A percentile compares a stretch with the other conserved stretches of the same genome.
phyloP scores from a whole-genome alignment of 2,797 vertebrate genomes.

The Aselliscus stoliczkanus region DNA sequence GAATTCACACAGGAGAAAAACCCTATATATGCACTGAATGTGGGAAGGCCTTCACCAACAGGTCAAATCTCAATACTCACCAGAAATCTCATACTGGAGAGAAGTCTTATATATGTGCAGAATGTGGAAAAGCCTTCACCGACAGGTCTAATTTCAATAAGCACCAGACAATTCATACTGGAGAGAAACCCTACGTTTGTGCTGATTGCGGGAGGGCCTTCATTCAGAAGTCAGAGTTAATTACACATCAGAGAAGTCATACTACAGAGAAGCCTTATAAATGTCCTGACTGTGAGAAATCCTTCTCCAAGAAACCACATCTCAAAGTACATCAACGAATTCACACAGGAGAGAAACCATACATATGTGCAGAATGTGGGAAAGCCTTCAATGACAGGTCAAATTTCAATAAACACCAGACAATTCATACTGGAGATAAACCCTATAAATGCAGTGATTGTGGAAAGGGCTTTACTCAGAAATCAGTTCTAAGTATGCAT shows the following conservation, averaged over 20 bases:
- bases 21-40: slow-evolving; percentile 66
- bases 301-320: slow-evolving; percentile 72
- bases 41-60: slow-evolving; percentile 74
- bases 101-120: slow-evolving; percentile 73
- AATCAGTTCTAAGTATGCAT: slow-evolving; percentile 75
- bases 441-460: slow-evolving; percentile 76
- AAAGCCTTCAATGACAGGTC: slow-evolving; percentile 74
- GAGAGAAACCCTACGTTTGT: slow-evolving; percentile 71
- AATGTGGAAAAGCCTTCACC: slow-evolving; percentile 74
- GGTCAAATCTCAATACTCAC: slow-evolving; percentile 73
- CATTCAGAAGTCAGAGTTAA: slow-evolving; percentile 71
- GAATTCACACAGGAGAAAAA: slow-evolving; percentile 75
- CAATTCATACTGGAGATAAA: slow-evolving; percentile 76
- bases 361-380: slow-evolving; percentile 74
- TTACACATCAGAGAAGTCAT: slow-evolving; percentile 75
- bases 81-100: slow-evolving; percentile 74
- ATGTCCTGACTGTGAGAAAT: slow-evolving; percentile 73
- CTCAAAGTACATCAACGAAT: slow-evolving; percentile 74
- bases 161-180: slow-evolving; percentile 73
- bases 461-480: slow-evolving; percentile 77
- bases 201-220: slow-evolving; percentile 70
- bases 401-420: slow-evolving; percentile 75
- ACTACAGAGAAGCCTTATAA: slow-evolving; percentile 74
- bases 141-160: slow-evolving; percentile 75
- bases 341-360: slow-evolving; percentile 76